A percentile compares a stretch with the other conserved stretches of the same genome.
These are phyloP conservation scores for Gymnocheta viridis DNA, from an alignment of 2,888 invertebrate species.

Conservation along the genomic window DNA sequence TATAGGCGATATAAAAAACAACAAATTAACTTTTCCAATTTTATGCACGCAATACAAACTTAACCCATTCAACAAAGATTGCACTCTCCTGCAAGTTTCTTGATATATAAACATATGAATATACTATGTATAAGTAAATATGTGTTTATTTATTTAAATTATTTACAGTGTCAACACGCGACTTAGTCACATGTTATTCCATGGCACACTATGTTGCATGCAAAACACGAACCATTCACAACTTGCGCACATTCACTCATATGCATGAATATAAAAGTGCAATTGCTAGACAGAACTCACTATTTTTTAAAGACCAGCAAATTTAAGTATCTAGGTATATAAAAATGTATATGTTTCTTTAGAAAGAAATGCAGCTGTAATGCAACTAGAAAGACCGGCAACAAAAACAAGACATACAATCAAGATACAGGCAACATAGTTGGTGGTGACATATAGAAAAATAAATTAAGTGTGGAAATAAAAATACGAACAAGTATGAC, in stretches of 20 bases:
- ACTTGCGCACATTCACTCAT: background rate
- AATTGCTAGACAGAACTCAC: constrained; percentile 6
- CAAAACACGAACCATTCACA: constrained; percentile 19
- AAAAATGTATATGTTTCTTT: background rate
- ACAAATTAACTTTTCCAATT: background rate
- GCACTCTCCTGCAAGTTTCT: constrained; percentile 13
- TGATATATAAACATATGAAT: background rate
- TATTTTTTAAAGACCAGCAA: constrained; percentile 30
- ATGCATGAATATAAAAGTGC: background rate
- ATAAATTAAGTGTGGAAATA: constrained; percentile 56
- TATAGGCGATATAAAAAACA: too few species aligned
- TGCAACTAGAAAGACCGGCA: constrained; percentile 25
- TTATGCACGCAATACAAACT: background rate
- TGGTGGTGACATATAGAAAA: constrained; percentile 59
- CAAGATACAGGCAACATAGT: constrained; percentile 46
- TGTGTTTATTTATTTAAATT: constrained; percentile 39
- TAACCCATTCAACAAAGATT: background rate
- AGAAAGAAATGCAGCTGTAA: constrained; percentile 43
- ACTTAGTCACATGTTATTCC: constrained; percentile 60
- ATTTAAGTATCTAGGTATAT: constrained; percentile 5
- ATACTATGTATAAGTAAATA: background rate
- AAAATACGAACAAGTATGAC: constrained; percentile 24
- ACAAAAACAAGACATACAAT: constrained; percentile 29
- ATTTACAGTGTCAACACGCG: constrained; percentile 63
- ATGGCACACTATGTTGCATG: constrained; percentile 44